phyloP scores from a whole-genome alignment of 2,113 vertebrate species.

The Collichthys lucidus region DNA sequence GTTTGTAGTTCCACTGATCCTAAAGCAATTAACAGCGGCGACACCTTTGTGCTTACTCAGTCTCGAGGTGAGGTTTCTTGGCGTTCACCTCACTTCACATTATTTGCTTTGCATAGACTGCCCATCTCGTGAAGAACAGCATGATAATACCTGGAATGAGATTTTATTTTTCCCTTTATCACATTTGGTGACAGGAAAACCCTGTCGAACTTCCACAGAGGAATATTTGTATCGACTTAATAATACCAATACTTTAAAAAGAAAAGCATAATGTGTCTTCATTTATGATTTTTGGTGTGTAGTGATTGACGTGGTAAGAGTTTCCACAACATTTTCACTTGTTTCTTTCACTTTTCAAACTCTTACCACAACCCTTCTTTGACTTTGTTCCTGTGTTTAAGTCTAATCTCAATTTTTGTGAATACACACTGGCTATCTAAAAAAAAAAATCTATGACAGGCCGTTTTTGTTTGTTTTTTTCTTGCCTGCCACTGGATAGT shows the following conservation, averaged over 20 bases:
- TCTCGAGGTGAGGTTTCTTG: slow-evolving; percentile 60
- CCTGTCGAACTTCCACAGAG: slow-evolving; percentile 20
- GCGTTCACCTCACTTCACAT: slow-evolving; percentile 73
- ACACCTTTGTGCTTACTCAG: slow-evolving; percentile 72
- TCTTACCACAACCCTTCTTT: background rate
- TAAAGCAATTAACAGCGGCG: slow-evolving; percentile 67
- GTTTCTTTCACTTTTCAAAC: background rate
- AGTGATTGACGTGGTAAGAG: slow-evolving; percentile 32
- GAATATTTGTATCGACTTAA: slow-evolving; percentile 52
- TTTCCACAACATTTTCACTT: slow-evolving; percentile 31
- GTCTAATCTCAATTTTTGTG: slow-evolving; percentile 24
- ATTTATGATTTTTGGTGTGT: slow-evolving; percentile 39
- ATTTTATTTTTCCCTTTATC: slow-evolving; percentile 46
- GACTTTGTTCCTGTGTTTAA: slow-evolving; percentile 18
- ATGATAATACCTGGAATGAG: slow-evolving; percentile 75
- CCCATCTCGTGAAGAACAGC: slow-evolving; percentile 67
- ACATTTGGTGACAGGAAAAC: slow-evolving; percentile 57
- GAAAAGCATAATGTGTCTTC: slow-evolving; percentile 28
- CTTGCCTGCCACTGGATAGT: slow-evolving; percentile 11
- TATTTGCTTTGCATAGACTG: slow-evolving; percentile 83
- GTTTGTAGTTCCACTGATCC: slow-evolving; percentile 64
- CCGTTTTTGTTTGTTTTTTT: slow-evolving; percentile 9
- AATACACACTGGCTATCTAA: slow-evolving; percentile 40
- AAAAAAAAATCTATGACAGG: slow-evolving; percentile 17
- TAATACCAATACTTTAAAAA: slow-evolving; percentile 48